These are phyloP conservation scores for Rhyacophila brunnea DNA, from an alignment of 1,140 invertebrate genomes.

Conservation along the genomic window DNA sequence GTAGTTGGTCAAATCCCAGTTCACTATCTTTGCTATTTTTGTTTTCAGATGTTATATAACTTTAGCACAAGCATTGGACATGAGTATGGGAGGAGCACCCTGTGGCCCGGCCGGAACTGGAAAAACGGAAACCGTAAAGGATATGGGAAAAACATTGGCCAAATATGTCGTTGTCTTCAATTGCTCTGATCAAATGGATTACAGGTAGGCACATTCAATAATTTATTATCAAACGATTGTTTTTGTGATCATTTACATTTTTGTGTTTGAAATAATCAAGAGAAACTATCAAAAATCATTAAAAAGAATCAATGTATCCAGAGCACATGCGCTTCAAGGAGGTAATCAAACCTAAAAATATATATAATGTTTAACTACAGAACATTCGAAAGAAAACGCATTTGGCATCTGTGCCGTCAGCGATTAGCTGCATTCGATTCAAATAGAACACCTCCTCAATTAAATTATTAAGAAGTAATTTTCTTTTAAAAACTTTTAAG, in stretches of 20 bases:
- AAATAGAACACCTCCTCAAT: background rate
- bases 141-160: slow-evolving; percentile 96
- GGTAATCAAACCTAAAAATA: too few relatives aligned
- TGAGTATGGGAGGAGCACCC: slow-evolving; percentile 95
- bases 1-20: background rate
- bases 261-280: too few relatives aligned
- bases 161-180: slow-evolving; percentile 99
- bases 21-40: background rate
- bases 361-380: too few relatives aligned
- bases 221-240: too few relatives aligned
- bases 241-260: too few relatives aligned
- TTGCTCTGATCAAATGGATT: slow-evolving; percentile 99
- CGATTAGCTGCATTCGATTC: background rate
- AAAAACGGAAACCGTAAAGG: slow-evolving; percentile 96
- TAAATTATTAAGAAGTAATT: background rate
- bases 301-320: too few relatives aligned
- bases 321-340: too few relatives aligned
- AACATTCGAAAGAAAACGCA: too few relatives aligned
- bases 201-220: slow-evolving; percentile 69
- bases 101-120: slow-evolving; percentile 95
- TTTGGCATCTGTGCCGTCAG: too few relatives aligned
- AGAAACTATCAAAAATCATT: too few relatives aligned
- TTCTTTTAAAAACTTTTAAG: slow-evolving; percentile 50
- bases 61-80: slow-evolving; percentile 89
- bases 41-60: slow-evolving; percentile 93